These are phyloP conservation scores for Synanceia verrucosa DNA, from an alignment of 2,797 vertebrate genomes.

Conservation along the genomic window DNA sequence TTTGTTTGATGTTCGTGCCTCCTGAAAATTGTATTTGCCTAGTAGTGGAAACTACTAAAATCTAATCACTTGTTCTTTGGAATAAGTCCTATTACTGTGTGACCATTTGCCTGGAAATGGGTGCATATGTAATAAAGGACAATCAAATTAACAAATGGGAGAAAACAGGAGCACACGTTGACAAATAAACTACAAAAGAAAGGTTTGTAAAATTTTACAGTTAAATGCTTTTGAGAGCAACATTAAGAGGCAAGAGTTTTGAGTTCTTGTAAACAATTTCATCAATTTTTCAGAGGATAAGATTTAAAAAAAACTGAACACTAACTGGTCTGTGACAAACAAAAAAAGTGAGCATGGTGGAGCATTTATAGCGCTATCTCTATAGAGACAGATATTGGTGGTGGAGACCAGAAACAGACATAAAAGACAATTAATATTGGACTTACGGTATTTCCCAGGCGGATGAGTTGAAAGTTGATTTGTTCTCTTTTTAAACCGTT, in stretches of 20 bases:
- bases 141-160: slow-evolving; percentile 9
- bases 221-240: neutral
- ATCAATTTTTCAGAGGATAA: neutral
- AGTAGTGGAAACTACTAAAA: slow-evolving; percentile 12
- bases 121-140: slow-evolving; percentile 12
- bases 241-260: neutral
- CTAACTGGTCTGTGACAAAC: neutral
- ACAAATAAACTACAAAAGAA: neutral
- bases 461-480: too few species aligned
- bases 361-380: too few species aligned
- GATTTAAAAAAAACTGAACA: neutral
- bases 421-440: neutral
- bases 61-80: slow-evolving; percentile 26
- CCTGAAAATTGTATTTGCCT: slow-evolving; percentile 5
- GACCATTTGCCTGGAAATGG: slow-evolving; percentile 1
- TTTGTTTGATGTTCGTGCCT: slow-evolving; percentile 5
- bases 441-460: neutral
- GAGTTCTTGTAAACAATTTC: neutral
- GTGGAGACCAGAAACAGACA: neutral
- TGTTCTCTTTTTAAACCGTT: too few species aligned
- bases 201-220: neutral
- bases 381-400: too few species aligned
- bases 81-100: neutral
- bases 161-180: slow-evolving; percentile 7
- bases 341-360: too few species aligned